phyloP scores from a whole-genome alignment of 2,888 invertebrate genomes.

The Yponomeuta sedellus region DNA sequence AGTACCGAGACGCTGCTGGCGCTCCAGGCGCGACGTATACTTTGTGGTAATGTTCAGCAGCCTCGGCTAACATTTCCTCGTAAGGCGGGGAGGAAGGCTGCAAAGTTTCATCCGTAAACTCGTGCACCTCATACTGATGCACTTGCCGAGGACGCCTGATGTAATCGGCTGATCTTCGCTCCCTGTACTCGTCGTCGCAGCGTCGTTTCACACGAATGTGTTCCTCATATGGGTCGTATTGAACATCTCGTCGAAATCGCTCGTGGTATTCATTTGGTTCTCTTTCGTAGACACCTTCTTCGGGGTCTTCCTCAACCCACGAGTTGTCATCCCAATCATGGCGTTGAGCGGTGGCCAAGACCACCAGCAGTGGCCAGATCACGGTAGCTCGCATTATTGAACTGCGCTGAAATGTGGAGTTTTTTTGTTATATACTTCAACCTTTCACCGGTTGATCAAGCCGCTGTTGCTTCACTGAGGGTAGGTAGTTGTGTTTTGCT shows the following conservation, averaged over 20 bases:
- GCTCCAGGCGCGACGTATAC: constrained; percentile 44
- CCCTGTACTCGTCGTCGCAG: constrained; percentile 35
- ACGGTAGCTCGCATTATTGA: constrained; percentile 48
- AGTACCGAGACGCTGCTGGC: constrained; percentile 32
- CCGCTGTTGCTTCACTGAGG: constrained; percentile 39
- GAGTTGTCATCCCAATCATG: constrained; percentile 36
- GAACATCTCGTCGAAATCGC: constrained; percentile 10
- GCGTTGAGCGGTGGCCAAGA: constrained; percentile 24
- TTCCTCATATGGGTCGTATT: constrained; percentile 35
- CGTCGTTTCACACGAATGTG: constrained; percentile 50
- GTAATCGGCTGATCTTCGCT: constrained; percentile 32
- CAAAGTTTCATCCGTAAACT: constrained; percentile 46
- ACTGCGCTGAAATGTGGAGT: constrained; percentile 39
- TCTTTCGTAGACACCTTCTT: constrained; percentile 32
- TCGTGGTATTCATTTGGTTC: constrained; percentile 33
- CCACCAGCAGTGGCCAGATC: constrained; percentile 42
- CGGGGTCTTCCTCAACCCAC: constrained; percentile 53
- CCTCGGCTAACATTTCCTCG: constrained; percentile 65
- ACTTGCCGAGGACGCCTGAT: constrained; percentile 46
- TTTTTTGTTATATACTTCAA: constrained; percentile 56
- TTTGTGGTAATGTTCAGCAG: constrained; percentile 62
- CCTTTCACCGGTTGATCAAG: constrained; percentile 55
- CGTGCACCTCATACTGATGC: constrained; percentile 65
- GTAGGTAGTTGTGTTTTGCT: constrained; percentile 20
- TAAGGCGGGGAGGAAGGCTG: constrained; percentile 45